phyloP scores from a whole-genome alignment of 2,888 invertebrate species.

The Agonopterix alstromeriana region DNA sequence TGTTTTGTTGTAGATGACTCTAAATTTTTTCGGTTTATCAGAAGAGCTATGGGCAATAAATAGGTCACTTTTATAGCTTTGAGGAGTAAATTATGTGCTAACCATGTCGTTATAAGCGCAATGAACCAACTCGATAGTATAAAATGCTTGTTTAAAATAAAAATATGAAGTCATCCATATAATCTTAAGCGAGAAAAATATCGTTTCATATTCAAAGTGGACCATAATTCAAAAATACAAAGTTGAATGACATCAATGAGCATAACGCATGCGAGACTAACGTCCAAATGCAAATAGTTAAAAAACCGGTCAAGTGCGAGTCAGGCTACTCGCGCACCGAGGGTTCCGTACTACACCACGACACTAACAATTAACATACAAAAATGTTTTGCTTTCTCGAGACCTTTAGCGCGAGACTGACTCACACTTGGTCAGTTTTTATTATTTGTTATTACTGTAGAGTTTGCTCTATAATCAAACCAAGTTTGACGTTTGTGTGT shows the following conservation, averaged over 20 bases:
- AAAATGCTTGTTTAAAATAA: conserved; percentile 2
- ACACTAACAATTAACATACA: too few relatives aligned
- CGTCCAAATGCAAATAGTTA: conserved; percentile 36
- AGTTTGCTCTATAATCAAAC: too few relatives aligned
- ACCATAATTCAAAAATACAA: conserved; percentile 5
- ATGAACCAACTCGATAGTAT: conserved; percentile 22
- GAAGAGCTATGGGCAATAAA: conserved; percentile 53
- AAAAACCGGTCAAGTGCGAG: conserved; percentile 2
- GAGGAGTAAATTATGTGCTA: conserved; percentile 45
- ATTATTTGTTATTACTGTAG: too few relatives aligned
- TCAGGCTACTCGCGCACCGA: too few relatives aligned
- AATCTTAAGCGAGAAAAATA: background rate
- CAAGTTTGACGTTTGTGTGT: too few relatives aligned
- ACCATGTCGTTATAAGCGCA: conserved; percentile 36
- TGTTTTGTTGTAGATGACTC: conserved; percentile 48
- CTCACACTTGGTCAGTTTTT: too few relatives aligned
- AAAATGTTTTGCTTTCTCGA: too few relatives aligned
- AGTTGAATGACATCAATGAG: conserved; percentile 12
- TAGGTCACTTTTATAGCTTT: conserved; percentile 62
- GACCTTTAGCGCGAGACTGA: too few relatives aligned
- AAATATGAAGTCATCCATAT: background rate
- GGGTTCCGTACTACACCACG: too few relatives aligned
- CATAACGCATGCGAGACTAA: conserved; percentile 12
- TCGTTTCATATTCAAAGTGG: conserved; percentile 8
- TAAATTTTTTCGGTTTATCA: conserved; percentile 52